A percentile compares a stretch with the other conserved stretches of the same genome.
Conservation (phyloP, 2,797 vertebrate genomes). For the Hydrolagus colliei region DNA sequence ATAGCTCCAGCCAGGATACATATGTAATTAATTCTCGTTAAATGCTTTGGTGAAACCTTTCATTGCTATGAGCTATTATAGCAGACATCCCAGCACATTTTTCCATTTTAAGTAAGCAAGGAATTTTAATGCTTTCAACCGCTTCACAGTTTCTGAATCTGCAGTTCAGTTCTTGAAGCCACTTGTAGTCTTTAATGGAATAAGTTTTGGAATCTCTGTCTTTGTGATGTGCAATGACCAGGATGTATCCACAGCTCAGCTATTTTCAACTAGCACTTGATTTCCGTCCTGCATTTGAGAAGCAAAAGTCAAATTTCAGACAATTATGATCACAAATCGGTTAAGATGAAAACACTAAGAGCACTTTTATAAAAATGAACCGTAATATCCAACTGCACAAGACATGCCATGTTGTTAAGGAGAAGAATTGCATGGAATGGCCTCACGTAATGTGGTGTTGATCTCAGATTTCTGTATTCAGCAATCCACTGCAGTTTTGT, state of each 20-base stretch:
- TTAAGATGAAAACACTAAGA: background rate
- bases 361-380: background rate
- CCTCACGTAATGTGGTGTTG: background rate
- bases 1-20: background rate
- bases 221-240: constrained; percentile 22
- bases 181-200: constrained; percentile 12
- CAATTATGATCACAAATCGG: constrained; percentile 3
- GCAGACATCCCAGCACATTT: background rate
- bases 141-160: background rate
- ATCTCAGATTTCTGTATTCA: background rate
- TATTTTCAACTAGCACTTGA: background rate
- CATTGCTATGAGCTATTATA: background rate
- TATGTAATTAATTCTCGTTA: constrained; percentile 22
- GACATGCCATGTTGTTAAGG: too few species aligned
- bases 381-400: too few species aligned
- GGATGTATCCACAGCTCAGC: background rate
- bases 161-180: background rate
- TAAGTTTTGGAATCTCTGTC: constrained; percentile 17
- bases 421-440: background rate
- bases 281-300: background rate
- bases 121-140: constrained; percentile 15
- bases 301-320: background rate
- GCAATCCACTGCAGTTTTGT: background rate
- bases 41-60: constrained; percentile 13
- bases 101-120: constrained; percentile 16